Base-by-base conservation (phyloP, 2,888 invertebrate genomes). In the Caenorhabditis macrosperma region DNA sequence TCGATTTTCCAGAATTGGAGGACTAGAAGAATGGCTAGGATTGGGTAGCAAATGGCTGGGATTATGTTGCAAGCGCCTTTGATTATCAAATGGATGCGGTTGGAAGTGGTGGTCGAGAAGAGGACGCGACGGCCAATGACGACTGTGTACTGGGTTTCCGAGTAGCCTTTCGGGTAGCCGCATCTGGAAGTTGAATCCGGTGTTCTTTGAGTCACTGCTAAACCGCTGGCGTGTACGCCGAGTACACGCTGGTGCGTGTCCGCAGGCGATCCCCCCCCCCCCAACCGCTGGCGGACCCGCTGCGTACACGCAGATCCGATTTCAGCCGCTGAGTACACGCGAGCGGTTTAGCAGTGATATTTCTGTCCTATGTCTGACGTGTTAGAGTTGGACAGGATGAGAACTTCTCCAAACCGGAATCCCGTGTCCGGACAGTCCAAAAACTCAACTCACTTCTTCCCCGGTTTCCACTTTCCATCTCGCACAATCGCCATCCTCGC, bases 181-280 rank as follows among this genome's bases (percentile, higher is more conserved):
- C 60, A 60, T n/a, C 59, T 35, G 26, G 24, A 33, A 59, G 20
- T 35, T 38, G 15, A 57, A 52, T 22, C n/a, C n/a, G n/a, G n/a
- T n/a, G n/a, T n/a, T n/a, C n/a, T n/a, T n/a, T n/a, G n/a, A n/a
- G n/a, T n/a, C n/a, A n/a, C n/a, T n/a, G n/a, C n/a, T n/a, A n/a
- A n/a, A n/a, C n/a, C n/a, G n/a, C n/a, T n/a, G n/a, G n/a, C n/a
- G n/a, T n/a, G n/a, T n/a, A n/a, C n/a, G n/a, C n/a, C n/a, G n/a
- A n/a, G n/a, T n/a, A n/a, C n/a, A n/a, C n/a, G n/a, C n/a, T n/a
- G n/a, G n/a, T n/a, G n/a, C n/a, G n/a, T n/a, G n/a, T n/a, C n/a
- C n/a, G n/a, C n/a, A n/a, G n/a, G n/a, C n/a, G n/a, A n/a, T n/a
- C n/a, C n/a, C n/a, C n/a, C n/a, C n/a, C n/a, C n/a, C n/a, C n/a